Evolutionary conservation across 2,797 vertebrate species (phyloP), one percentile per base, ranked within the genome.

Genomic region (Crocidura indochinensis): DNA sequence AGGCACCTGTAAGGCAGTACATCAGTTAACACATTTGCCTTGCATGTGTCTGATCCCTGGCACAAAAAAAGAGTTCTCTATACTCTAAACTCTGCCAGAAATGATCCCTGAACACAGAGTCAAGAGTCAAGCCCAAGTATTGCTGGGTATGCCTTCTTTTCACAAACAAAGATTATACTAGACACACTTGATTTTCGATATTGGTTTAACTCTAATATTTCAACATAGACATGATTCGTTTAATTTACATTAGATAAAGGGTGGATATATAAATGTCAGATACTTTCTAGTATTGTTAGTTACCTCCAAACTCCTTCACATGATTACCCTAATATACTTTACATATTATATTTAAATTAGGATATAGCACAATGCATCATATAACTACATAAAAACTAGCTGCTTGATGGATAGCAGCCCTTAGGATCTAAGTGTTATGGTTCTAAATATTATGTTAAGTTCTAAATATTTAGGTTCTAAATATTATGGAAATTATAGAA

Each of bases 271-370:
- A 38, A 78, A 29, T 82, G 69, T 71, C 38, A 38, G 38, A 38
- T 69, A 87, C 79, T 94, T 69, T 75, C 38, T 87, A 49, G 9
- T 80, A 29, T 76, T 87, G 29, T 27, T 76, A 56, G 3, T 87
- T 44, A 24, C 44, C 19, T 56, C 12, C 53, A 56, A 15, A 56
- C 38, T 82, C 19, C 71, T 81, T 10, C 10, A 71, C 1, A 14
- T 51, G n/a, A 10, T 38, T 22, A 19, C 20, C 24, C 11, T 75
- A 56, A 56, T 73, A 8, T 71, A 67, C 22, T 62, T 74, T 22
- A 83, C 44, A 47, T 26, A 10, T 2, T 1, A 17, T 83, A 38
- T 65, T 88, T 93, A 27, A 85, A 15, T 65, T 47, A 78, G 12
- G 27, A 49, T 47, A 83, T 11, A 88, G 17, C 46, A 46, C 31